These are phyloP conservation scores for Egretta garzetta DNA, from an alignment of 2,113 vertebrate species.

Conservation along the genomic window DNA sequence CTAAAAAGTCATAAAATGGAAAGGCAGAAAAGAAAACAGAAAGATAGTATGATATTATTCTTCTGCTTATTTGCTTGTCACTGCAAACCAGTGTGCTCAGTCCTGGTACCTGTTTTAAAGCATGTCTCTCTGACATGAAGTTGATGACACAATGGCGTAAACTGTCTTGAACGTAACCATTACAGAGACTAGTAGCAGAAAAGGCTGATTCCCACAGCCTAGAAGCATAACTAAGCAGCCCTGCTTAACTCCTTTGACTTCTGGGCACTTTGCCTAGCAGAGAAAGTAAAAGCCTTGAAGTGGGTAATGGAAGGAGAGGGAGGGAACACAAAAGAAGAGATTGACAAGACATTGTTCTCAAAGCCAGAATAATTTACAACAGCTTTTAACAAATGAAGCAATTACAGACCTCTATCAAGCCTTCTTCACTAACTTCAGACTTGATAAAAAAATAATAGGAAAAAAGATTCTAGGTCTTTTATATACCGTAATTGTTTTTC, in stretches of 20 bases:
- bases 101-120: background rate
- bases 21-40: background rate
- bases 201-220: background rate
- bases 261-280: background rate
- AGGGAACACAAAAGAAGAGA: background rate
- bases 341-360: background rate
- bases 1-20: background rate
- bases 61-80: background rate
- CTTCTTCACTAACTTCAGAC: background rate
- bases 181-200: background rate
- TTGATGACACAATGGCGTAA: background rate
- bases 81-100: background rate
- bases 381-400: background rate
- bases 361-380: background rate
- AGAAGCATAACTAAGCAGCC: slow-evolving; percentile 1
- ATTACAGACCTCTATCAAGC: background rate
- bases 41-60: background rate
- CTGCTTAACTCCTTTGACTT: background rate
- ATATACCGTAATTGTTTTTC: background rate
- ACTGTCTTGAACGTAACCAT: background rate
- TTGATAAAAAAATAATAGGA: background rate
- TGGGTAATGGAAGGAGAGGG: background rate
- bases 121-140: background rate
- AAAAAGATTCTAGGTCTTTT: background rate
- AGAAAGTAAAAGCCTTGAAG: slow-evolving; percentile 29